Evolutionary conservation across 2,113 vertebrate species (phyloP).

Genomic region (Tragelaphus scriptus): DNA sequence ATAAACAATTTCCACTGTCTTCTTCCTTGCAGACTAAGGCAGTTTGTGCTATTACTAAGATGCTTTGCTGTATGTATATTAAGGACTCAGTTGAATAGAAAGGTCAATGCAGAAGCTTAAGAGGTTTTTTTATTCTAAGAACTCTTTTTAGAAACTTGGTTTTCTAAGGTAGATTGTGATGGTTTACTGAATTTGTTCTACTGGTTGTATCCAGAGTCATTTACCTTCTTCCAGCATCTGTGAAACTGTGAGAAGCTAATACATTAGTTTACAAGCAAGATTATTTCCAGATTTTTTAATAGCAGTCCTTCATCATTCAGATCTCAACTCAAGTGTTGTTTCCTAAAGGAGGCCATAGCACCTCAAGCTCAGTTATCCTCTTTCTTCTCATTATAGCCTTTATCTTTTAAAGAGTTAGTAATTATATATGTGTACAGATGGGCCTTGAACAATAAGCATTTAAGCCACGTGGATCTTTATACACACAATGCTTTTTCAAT

Average conservation of each 20-base stretch:
- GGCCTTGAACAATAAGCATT: background rate
- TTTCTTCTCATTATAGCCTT: background rate
- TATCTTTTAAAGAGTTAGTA: background rate
- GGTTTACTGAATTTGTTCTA: background rate
- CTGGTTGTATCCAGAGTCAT: background rate
- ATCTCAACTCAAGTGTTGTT: background rate
- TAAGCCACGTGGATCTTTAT: background rate
- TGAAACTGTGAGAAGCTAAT: background rate
- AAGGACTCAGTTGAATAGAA: background rate
- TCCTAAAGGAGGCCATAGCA: background rate
- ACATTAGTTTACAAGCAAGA: background rate
- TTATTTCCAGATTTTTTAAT: background rate
- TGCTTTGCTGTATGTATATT: background rate
- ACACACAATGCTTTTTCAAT: too few species aligned
- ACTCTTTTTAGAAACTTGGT: background rate
- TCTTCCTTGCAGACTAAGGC: background rate
- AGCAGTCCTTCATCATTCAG: background rate
- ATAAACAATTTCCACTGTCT: background rate
- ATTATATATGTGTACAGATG: fast-evolving
- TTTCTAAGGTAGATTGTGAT: background rate
- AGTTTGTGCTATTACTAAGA: background rate
- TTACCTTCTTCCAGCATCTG: background rate
- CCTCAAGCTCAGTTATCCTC: background rate
- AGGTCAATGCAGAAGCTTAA: background rate
- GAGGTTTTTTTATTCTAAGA: background rate